These are phyloP conservation scores for Callipepla californica DNA, from an alignment of 2,113 vertebrate genomes.

Conservation along the genomic window DNA sequence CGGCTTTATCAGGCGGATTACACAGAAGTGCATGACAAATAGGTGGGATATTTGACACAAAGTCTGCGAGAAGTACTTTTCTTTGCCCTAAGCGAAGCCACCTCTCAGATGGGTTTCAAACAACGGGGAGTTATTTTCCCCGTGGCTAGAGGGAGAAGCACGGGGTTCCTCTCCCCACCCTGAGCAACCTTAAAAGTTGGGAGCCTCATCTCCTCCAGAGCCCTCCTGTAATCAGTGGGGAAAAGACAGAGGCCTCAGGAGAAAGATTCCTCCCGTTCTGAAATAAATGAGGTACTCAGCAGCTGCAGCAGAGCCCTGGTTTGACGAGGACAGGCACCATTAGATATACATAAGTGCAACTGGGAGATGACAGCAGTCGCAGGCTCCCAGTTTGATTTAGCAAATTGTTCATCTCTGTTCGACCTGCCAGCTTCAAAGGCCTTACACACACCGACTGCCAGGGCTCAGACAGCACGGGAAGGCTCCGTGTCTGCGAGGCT, in stretches of 20 bases:
- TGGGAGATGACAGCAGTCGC: not conserved
- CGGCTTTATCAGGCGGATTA: not conserved
- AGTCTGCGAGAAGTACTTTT: too few relatives aligned
- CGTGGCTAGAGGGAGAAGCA: not conserved
- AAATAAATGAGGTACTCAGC: not conserved
- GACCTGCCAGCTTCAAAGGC: conserved; percentile 42
- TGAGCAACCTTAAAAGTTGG: not conserved
- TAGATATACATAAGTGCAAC: accelerated
- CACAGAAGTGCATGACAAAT: not conserved
- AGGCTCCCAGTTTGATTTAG: not conserved
- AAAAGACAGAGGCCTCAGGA: not conserved
- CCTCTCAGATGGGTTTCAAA: too few relatives aligned
- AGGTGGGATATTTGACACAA: too few relatives aligned
- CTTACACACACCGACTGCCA: not conserved
- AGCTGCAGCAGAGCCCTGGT: not conserved
- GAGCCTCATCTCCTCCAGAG: not conserved
- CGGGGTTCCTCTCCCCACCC: not conserved
- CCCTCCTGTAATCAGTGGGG: not conserved
- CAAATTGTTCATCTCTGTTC: conserved; percentile 9
- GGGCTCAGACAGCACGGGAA: not conserved
- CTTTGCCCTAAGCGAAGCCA: too few relatives aligned
- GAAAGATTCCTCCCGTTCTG: not conserved
- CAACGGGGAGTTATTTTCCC: too few relatives aligned
- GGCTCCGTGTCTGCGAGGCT: not conserved
- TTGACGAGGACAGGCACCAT: not conserved